phyloP scores from a whole-genome alignment of 53 echinoderm and acorn worm genomes.

The Holothuria scabra region DNA sequence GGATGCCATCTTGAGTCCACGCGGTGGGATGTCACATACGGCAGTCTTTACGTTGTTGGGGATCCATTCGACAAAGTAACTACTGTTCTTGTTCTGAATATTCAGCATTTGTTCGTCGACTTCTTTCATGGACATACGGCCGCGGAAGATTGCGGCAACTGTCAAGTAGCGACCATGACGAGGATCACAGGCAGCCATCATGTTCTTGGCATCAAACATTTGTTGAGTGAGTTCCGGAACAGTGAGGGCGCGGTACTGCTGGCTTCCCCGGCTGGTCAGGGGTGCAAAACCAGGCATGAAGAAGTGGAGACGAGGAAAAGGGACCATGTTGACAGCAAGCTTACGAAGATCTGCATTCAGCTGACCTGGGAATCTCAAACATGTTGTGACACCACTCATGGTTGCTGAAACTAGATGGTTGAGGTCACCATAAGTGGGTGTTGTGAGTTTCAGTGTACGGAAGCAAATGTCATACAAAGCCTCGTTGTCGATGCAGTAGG shows the following conservation, averaged over 20 bases:
- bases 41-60: conserved; percentile 73
- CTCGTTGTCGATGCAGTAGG: conserved; percentile 76
- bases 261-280: conserved; percentile 79
- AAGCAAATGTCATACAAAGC: conserved; percentile 71
- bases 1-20: conserved; percentile 77
- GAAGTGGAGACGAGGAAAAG: conserved; percentile 62
- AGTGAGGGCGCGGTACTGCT: conserved; percentile 73
- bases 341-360: conserved; percentile 59
- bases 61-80: conserved; percentile 66
- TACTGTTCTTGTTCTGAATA: conserved; percentile 70
- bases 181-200: conserved; percentile 84
- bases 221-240: conserved; percentile 78
- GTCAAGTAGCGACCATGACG: conserved; percentile 85
- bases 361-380: conserved; percentile 62
- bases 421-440: conserved; percentile 63
- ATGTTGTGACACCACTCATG: conserved; percentile 72
- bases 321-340: conserved; percentile 65
- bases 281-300: conserved; percentile 61
- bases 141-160: conserved; percentile 83
- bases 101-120: conserved; percentile 76
- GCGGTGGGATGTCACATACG: conserved; percentile 64
- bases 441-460: conserved; percentile 60
- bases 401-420: conserved; percentile 70
- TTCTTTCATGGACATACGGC: conserved; percentile 85
- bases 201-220: conserved; percentile 81